Base-by-base conservation (phyloP, 2,888 invertebrate species). In the Agrochola lychnidis region DNA sequence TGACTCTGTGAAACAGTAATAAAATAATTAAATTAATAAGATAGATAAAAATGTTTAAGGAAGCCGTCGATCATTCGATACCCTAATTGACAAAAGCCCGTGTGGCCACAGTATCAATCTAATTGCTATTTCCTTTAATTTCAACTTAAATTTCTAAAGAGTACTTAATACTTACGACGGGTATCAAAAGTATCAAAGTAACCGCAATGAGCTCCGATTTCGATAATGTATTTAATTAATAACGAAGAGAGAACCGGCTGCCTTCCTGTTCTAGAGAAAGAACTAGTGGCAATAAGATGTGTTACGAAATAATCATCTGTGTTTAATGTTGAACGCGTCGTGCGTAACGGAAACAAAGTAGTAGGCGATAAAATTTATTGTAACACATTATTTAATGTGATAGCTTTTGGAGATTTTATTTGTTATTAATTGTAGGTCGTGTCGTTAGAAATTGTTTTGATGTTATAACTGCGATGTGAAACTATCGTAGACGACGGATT, bases 211-310 rank as follows among this genome's bases (percentile, higher is more conserved):
- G 83, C 83, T 84, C 83, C 81, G 81, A 87, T 84, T 87, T 87
- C 84, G 85, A 89, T 93, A 92, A 93, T 93, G 90, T 88, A 86
- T 90, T 91, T 92, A 92, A 93, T 93, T 92, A 92, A 92, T 90
- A 90, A 89, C 88, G 87, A 88, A 89, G 78, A 84, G 78, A 90
- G 83, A 94, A 93, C 92, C 90, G 91, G 92, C 89, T 77, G 69
- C 77, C 89, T 93, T 94, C 93, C 93, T 93, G 93, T 92, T 88
- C 86, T 81, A 89, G 88, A 90, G 89, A 90, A 87, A 83, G 89
- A 90, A 91, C 86, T 88, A 90, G 92, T 89, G 91, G 90, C 90
- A 70, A 84, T 87, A 82, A 76, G 79, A 74, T 83, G 79, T 78
- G 89, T 92, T 93, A 92, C 90, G 89, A 91, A 92, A 93, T 92